Evolutionary conservation across 2,888 invertebrate genomes (phyloP), one percentile per base, ranked within the genome.

Genomic region (Bruchidius siliquastri): DNA sequence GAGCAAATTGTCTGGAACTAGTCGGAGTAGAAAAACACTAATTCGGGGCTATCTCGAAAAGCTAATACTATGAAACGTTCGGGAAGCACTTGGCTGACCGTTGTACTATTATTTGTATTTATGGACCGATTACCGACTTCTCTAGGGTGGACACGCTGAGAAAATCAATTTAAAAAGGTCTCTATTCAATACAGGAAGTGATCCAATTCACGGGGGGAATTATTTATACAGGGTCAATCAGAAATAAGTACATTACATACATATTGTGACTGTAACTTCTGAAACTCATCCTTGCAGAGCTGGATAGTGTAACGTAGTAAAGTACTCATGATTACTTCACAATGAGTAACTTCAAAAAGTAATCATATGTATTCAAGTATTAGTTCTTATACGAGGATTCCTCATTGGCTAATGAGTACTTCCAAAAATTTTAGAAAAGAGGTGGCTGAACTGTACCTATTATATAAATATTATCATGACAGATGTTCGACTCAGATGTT

Each of bases 1-100:
- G 77, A 81, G 79, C 80, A 82, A 82, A 82, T 82, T 81, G 82
- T 78, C 78, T 79, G 80, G 81, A 82, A 81, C 80, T 74, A 76
- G 76, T 74, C 74, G 72, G 74, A 74, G 76, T 77, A 77, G 76
- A 77, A 77, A 78, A 76, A 78, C 77, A 76, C 75, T 76, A 77
- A 78, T 78, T 77, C 76, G 73, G 32, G 70, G 69, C 73, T 8
- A 72, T 73, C 73, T 74, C 71, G 70, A 73, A 72, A 66, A 72
- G 73, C 77, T 79, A 79, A 79, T 79, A 76, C 77, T 72, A 79
- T 77, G 72, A 77, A 74, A 72, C 73, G 75, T 72, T 74, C 71
- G 73, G 72, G 70, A 74, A 72, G 76, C 77, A 74, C 49, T 21
- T 32, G 10, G 20, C 13, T 68, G 68, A 68, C 68, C 68, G 68